A percentile compares a stretch with the other conserved stretches of the same genome.
Conservation (phyloP, 1,140 invertebrate genomes). For the Drosophila lowei region DNA sequence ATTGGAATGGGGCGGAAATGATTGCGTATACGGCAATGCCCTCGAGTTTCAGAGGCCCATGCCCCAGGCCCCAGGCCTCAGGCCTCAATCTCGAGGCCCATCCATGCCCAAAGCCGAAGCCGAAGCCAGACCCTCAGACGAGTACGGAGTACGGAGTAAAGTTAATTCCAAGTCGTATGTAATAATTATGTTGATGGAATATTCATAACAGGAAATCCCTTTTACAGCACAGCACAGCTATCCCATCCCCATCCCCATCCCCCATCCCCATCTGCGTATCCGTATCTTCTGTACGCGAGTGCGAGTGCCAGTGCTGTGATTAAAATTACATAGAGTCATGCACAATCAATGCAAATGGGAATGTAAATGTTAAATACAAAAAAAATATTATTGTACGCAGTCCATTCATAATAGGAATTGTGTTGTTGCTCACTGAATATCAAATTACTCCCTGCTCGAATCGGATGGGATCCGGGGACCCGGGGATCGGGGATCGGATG, state of each 20-base stretch:
- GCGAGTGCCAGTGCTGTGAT: conserved; percentile 39
- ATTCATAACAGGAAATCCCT: conserved; percentile 73
- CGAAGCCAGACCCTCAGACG: too few species aligned
- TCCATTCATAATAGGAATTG: conserved; percentile 53
- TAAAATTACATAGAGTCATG: conserved; percentile 73
- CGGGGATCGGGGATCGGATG: conserved; percentile 1
- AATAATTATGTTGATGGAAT: conserved; percentile 68
- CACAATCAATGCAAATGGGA: conserved; percentile 79
- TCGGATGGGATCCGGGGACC: conserved; percentile 23
- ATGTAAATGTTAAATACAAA: conserved; percentile 66
- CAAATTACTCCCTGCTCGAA: conserved; percentile 62
- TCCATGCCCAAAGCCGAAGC: too few species aligned
- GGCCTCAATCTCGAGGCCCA: background rate
- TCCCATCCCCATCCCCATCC: background rate
- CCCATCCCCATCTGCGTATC: too few species aligned
- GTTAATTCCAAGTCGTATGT: conserved; percentile 56
- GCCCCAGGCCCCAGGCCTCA: background rate
- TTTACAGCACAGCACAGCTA: conserved; percentile 33
- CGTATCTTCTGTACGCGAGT: conserved; percentile 11
- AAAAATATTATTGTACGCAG: conserved; percentile 45
- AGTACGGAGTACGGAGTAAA: conserved; percentile 2
- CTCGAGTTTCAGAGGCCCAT: background rate
- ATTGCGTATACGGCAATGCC: conserved; percentile 39
- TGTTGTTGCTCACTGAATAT: conserved; percentile 70
- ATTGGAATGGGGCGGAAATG: conserved; percentile 55